phyloP scores from a whole-genome alignment of 1,140 invertebrate genomes.

The fruit fly (Drosophila melanogaster) region DNA sequence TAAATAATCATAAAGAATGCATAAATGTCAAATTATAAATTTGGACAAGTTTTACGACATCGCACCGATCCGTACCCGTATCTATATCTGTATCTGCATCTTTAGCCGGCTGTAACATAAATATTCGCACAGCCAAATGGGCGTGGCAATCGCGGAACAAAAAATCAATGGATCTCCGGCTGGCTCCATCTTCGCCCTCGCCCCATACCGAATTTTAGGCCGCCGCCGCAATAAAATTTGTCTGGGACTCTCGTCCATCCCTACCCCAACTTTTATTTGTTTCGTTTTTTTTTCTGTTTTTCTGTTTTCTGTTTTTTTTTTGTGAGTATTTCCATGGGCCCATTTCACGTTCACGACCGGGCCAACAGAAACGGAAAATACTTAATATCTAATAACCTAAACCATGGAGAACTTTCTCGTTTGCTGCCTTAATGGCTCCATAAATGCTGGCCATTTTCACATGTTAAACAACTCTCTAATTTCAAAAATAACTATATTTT shows the following conservation, averaged over 20 bases:
- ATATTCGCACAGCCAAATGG: conserved; percentile 21
- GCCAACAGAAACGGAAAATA: neutral
- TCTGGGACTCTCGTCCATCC: conserved; percentile 20
- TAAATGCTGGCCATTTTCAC: too few species aligned
- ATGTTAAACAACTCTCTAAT: too few species aligned
- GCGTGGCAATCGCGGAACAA: conserved; percentile 24
- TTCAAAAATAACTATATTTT: too few species aligned
- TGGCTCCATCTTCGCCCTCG: neutral
- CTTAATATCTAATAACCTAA: too few species aligned
- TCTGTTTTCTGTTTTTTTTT: neutral
- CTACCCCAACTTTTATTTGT: conserved; percentile 9
- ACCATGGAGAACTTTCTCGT: too few species aligned
- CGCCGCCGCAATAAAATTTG: conserved; percentile 52
- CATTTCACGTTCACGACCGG: conserved; percentile 9
- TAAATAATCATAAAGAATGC: conserved; percentile 72
- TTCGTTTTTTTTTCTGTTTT: neutral
- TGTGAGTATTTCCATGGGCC: neutral
- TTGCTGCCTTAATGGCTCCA: neutral
- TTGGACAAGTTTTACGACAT: conserved; percentile 35
- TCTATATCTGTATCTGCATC: too few species aligned
- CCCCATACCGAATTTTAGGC: conserved; percentile 16
- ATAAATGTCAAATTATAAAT: conserved; percentile 75
- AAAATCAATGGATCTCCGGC: conserved; percentile 35
- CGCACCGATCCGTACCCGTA: conserved; percentile 1
- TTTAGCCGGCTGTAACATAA: conserved; percentile 7